Percentiles rank a stretch among this genome's conserved stretches.
Conservation (phyloP, 2,797 vertebrate genomes). For the Nyctalus aviator region DNA sequence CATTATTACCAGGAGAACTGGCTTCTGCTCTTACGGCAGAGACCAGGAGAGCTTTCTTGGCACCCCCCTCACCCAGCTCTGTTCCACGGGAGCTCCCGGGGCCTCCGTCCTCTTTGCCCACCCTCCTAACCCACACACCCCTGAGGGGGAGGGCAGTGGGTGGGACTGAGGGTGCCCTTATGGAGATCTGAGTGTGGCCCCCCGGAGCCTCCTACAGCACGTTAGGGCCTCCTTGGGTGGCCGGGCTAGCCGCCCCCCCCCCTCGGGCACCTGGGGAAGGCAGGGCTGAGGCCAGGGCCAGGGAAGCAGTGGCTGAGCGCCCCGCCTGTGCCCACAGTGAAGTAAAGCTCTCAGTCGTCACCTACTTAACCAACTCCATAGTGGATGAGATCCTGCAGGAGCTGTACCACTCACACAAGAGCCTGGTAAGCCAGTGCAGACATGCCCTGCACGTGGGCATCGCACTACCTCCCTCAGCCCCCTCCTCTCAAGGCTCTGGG, state of each 20-base stretch:
- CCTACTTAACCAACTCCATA: constrained; percentile 95
- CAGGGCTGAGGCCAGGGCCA: not conserved
- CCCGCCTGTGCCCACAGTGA: constrained; percentile 87
- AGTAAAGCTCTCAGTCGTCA: constrained; percentile 95
- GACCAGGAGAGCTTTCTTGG: not conserved
- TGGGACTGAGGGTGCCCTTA: not conserved
- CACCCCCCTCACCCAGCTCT: not conserved
- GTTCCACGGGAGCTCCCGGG: not conserved
- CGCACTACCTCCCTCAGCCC: not conserved
- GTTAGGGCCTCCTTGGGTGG: not conserved
- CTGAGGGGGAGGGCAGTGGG: not conserved
- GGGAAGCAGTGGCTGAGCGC: not conserved
- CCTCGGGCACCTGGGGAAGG: not conserved
- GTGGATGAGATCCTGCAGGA: constrained; percentile 96
- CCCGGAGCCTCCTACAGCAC: not conserved
- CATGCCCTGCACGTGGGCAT: not conserved
- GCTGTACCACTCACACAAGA: constrained; percentile 94
- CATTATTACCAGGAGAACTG: not conserved
- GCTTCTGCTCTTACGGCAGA: not conserved
- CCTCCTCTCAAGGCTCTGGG: not conserved
- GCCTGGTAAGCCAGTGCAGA: constrained; percentile 89
- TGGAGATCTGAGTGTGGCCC: not conserved
- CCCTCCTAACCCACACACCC: not conserved
- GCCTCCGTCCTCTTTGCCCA: not conserved
- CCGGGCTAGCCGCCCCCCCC: not conserved